These are phyloP conservation scores for Stenchaetothrips biformis DNA, from an alignment of 2,888 invertebrate genomes.

Conservation along the genomic window DNA sequence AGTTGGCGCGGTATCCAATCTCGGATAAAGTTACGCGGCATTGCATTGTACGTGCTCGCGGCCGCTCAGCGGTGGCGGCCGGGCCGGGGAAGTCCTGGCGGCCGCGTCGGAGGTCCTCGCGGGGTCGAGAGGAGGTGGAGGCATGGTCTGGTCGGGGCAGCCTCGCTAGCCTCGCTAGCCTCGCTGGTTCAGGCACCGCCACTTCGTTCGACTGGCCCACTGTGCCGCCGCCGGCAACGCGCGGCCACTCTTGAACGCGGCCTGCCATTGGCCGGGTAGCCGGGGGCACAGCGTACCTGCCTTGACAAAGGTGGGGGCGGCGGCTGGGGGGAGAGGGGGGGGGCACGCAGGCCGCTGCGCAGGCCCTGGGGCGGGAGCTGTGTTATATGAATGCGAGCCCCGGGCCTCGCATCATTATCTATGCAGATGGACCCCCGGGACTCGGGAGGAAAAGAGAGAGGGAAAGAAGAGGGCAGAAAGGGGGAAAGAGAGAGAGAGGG, in stretches of 20 bases:
- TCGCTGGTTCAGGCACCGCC: background rate
- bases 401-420: conserved; percentile 44
- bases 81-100: background rate
- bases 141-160: background rate
- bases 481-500: background rate
- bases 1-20: background rate
- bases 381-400: conserved; percentile 35
- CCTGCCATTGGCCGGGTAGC: background rate
- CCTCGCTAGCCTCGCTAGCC: background rate
- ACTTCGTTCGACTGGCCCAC: conserved; percentile 16
- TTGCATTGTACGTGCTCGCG: no score
- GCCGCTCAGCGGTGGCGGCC: background rate
- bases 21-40: background rate
- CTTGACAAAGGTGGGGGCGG: conserved; percentile 17
- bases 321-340: background rate
- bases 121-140: background rate
- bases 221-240: conserved; percentile 26
- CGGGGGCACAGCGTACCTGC: background rate
- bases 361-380: conserved; percentile 23
- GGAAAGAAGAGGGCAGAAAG: background rate
- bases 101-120: background rate
- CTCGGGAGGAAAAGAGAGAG: conserved; percentile 29
- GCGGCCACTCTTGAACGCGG: background rate
- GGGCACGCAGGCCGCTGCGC: conserved; percentile 15
- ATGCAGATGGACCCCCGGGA: conserved; percentile 47